Conservation (phyloP, 2,113 vertebrate genomes). For the Anser brachyrhynchus region DNA sequence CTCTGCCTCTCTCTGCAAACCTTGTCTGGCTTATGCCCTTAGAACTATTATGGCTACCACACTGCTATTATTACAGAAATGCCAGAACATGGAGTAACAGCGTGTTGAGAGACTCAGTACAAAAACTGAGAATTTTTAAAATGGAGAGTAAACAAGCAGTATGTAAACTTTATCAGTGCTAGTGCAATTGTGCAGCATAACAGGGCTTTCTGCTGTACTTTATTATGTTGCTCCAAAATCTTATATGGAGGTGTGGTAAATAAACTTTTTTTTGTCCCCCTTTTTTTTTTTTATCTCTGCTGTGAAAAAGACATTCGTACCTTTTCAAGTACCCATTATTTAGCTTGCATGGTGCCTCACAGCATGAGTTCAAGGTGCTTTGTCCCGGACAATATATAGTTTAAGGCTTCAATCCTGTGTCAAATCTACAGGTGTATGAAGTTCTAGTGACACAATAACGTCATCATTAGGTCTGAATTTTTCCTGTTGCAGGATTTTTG, state of each 20-base stretch:
- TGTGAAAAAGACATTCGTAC: not conserved
- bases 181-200: not conserved
- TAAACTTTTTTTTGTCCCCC: not conserved
- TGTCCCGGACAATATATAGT: not conserved
- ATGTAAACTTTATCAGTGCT: not conserved
- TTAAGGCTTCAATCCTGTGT: not conserved
- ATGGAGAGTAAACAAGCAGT: not conserved
- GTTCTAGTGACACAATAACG: not conserved
- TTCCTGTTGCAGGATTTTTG: not conserved
- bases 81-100: not conserved
- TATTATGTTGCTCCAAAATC: not conserved
- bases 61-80: not conserved
- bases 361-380: not conserved
- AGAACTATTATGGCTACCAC: not conserved
- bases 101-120: not conserved
- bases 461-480: not conserved
- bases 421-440: not conserved
- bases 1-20: conserved; percentile 40
- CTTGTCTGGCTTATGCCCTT: conserved; percentile 26
- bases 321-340: not conserved
- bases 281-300: not conserved
- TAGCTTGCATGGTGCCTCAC: not conserved
- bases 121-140: not conserved
- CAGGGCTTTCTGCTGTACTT: not conserved
- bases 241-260: not conserved